A percentile compares a stretch with the other conserved stretches of the same genome.
These are phyloP conservation scores for Fregetta grallaria DNA, from an alignment of 2,113 vertebrate genomes.

Conservation along the genomic window DNA sequence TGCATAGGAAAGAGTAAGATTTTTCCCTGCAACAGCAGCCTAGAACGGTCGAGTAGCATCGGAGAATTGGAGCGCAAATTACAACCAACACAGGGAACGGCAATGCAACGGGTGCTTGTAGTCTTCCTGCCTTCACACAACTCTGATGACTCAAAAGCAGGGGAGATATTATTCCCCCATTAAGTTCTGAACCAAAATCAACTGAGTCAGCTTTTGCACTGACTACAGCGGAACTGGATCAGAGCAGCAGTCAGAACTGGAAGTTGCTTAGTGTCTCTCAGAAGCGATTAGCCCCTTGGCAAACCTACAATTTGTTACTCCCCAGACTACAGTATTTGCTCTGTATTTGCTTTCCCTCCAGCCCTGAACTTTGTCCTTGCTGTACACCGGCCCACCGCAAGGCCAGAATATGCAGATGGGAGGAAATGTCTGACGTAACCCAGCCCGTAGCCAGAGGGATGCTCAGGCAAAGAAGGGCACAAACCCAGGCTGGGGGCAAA, in stretches of 20 bases:
- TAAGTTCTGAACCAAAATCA: background rate
- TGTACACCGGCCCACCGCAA: background rate
- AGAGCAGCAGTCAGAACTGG: background rate
- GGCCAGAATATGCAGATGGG: background rate
- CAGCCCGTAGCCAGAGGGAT: background rate
- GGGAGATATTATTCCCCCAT: background rate
- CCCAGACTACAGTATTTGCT: background rate
- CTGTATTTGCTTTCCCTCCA: background rate
- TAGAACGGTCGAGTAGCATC: background rate
- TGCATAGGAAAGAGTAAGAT: background rate
- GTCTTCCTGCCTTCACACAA: background rate
- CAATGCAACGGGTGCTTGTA: background rate
- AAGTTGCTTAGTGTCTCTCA: background rate
- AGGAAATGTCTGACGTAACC: background rate
- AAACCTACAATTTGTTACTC: background rate
- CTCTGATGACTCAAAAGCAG: background rate
- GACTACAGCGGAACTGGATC: background rate
- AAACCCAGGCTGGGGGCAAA: background rate
- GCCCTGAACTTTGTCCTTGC: background rate
- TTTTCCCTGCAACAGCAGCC: background rate
- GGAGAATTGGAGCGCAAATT: background rate
- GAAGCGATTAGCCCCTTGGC: background rate
- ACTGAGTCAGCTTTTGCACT: background rate
- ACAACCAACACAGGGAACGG: background rate
- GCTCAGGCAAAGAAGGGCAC: background rate